phyloP scores from a whole-genome alignment of 2,888 invertebrate genomes.

The Amiota minor region DNA sequence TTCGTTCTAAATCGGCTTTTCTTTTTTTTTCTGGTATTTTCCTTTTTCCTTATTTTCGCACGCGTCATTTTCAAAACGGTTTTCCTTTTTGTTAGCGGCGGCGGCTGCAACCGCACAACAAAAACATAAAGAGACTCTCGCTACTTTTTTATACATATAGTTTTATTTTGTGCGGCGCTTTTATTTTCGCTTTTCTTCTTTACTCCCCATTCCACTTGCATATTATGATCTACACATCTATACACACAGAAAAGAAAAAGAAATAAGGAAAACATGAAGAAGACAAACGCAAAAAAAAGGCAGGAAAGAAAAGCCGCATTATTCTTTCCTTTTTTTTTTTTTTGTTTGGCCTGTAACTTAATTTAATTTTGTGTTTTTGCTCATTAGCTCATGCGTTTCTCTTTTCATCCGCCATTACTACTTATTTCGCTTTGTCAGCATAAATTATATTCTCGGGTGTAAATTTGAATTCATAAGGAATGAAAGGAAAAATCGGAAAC shows the following conservation, averaged over 20 bases:
- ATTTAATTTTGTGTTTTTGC: slow-evolving; percentile 10
- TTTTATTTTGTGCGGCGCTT: slow-evolving; percentile 35
- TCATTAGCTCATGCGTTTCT: slow-evolving; percentile 10
- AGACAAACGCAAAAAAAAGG: too few species aligned
- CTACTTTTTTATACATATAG: slow-evolving; percentile 8
- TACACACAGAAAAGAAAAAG: slow-evolving; percentile 1
- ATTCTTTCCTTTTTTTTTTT: too few species aligned
- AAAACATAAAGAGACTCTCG: too few species aligned
- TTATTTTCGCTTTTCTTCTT: slow-evolving; percentile 54
- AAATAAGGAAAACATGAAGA: background rate
- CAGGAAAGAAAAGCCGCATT: too few species aligned
- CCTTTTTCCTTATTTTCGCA: slow-evolving; percentile 9
- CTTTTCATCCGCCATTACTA: slow-evolving; percentile 2
- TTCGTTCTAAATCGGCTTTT: slow-evolving; percentile 15
- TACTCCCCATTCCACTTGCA: slow-evolving; percentile 39
- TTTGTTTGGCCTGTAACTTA: background rate
- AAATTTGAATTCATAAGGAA: background rate
- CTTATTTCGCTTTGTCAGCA: too few species aligned
- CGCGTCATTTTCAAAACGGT: background rate
- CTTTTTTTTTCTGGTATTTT: slow-evolving; percentile 3
- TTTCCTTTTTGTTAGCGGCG: background rate
- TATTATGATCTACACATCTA: slow-evolving; percentile 39
- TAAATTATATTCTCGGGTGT: background rate
- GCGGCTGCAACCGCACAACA: too few species aligned
- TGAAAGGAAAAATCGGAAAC: slow-evolving; percentile 27